Evolutionary conservation across 2,888 invertebrate genomes (phyloP).

Genomic region (Rambutsinella grinnellia): DNA sequence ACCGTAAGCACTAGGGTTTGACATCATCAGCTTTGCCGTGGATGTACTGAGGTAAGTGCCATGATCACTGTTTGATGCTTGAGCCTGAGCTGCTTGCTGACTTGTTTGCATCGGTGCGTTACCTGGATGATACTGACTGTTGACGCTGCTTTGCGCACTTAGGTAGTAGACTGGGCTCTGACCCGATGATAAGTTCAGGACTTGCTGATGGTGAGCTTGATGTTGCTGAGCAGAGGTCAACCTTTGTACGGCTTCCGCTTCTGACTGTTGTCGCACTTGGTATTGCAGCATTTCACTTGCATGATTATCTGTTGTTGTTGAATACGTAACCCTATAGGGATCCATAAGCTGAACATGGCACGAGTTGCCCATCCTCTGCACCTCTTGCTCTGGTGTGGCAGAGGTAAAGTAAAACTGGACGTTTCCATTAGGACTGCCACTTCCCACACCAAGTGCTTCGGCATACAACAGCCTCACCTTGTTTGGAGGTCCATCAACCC

Average conservation of each 20-base stretch:
- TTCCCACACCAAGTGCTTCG: conserved; percentile 60
- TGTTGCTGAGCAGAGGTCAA: background rate
- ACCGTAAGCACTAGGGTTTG: background rate
- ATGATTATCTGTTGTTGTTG: background rate
- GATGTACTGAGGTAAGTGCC: background rate
- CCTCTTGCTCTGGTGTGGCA: conserved; percentile 58
- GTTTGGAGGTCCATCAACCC: conserved; percentile 53
- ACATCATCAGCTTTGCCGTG: background rate
- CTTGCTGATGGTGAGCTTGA: conserved; percentile 5
- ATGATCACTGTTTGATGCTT: background rate
- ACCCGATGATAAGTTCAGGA: conserved; percentile 19
- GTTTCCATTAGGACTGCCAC: conserved; percentile 11
- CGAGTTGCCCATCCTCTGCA: conserved; percentile 22
- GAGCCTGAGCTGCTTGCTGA: background rate
- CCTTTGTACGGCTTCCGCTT: background rate
- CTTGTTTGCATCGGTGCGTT: background rate
- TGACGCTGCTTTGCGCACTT: conserved; percentile 3
- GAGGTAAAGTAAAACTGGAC: conserved; percentile 60
- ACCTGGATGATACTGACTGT: background rate
- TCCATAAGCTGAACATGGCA: conserved; percentile 31
- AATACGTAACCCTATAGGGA: conserved; percentile 32
- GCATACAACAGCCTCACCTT: conserved; percentile 57
- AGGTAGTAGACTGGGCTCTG: conserved; percentile 15
- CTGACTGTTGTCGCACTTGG: conserved; percentile 3
- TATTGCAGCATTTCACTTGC: conserved; percentile 47